phyloP scores from a whole-genome alignment of 2,888 invertebrate genomes.

The Xiphydria camelus region DNA sequence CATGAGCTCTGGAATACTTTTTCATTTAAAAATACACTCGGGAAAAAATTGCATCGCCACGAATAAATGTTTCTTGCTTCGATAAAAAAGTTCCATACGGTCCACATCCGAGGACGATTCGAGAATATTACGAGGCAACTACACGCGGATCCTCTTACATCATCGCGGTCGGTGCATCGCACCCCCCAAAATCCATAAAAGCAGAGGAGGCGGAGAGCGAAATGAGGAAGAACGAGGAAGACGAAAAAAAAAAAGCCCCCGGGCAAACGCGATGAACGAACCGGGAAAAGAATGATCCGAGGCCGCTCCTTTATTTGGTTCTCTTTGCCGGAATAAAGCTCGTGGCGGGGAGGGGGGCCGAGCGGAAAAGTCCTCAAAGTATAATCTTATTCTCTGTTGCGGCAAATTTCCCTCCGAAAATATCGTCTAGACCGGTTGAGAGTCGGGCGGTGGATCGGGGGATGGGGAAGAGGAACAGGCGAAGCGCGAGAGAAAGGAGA shows the following conservation, averaged over 20 bases:
- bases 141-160: too few species aligned
- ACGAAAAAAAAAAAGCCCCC: constrained; percentile 8
- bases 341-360: not conserved
- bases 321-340: not conserved
- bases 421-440: constrained; percentile 36
- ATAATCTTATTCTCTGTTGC: constrained; percentile 34
- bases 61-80: too few species aligned
- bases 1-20: too few species aligned
- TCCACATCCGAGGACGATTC: too few species aligned
- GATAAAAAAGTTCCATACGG: too few species aligned
- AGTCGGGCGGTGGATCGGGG: constrained; percentile 3
- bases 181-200: too few species aligned
- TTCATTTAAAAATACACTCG: too few species aligned
- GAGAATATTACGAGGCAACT: too few species aligned
- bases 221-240: constrained; percentile 8
- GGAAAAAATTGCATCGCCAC: too few species aligned
- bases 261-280: constrained; percentile 2
- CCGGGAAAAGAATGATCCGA: constrained; percentile 11
- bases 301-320: not conserved
- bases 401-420: constrained; percentile 37
- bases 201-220: not conserved
- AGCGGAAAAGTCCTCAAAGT: constrained; percentile 28
- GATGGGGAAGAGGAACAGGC: constrained; percentile 19
- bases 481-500: constrained; percentile 11
- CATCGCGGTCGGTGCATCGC: too few species aligned